phyloP scores from a whole-genome alignment of 2,888 invertebrate species.

The Podabrus alpinus region DNA sequence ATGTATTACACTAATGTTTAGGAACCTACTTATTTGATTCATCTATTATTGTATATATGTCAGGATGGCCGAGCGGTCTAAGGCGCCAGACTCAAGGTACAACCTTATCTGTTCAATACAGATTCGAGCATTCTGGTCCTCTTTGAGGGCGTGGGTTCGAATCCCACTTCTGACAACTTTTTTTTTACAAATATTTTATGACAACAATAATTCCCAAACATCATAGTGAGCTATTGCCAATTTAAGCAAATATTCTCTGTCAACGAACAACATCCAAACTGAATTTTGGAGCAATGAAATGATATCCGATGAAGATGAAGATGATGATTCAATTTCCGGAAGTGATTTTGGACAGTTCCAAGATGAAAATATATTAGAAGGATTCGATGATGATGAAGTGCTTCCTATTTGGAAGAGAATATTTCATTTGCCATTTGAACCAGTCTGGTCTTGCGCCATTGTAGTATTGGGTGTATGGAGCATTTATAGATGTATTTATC shows the following conservation, averaged over 20 bases:
- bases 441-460: not conserved
- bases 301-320: not conserved
- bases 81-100: constrained; percentile 75
- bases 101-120: constrained; percentile 48
- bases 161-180: constrained; percentile 47
- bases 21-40: not conserved
- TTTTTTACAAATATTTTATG: no score
- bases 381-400: not conserved
- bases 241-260: not conserved
- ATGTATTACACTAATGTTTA: no score
- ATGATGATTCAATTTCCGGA: not conserved
- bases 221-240: not conserved
- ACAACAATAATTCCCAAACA: no score
- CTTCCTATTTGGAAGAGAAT: constrained; percentile 3
- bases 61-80: constrained; percentile 91
- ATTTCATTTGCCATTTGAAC: constrained; percentile 11
- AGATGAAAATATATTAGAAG: not conserved
- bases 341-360: not conserved
- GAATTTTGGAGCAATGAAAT: no score
- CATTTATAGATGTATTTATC: not conserved
- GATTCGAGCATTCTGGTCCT: constrained; percentile 57
- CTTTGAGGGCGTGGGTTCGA: constrained; percentile 58
- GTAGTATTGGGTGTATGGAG: not conserved
- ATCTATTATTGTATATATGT: constrained; percentile 52
- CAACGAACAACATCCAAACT: not conserved